Evolutionary conservation across 2,888 invertebrate genomes (phyloP), one percentile per base, ranked within the genome.

Genomic region (Eudasyphora cyanicolor): DNA sequence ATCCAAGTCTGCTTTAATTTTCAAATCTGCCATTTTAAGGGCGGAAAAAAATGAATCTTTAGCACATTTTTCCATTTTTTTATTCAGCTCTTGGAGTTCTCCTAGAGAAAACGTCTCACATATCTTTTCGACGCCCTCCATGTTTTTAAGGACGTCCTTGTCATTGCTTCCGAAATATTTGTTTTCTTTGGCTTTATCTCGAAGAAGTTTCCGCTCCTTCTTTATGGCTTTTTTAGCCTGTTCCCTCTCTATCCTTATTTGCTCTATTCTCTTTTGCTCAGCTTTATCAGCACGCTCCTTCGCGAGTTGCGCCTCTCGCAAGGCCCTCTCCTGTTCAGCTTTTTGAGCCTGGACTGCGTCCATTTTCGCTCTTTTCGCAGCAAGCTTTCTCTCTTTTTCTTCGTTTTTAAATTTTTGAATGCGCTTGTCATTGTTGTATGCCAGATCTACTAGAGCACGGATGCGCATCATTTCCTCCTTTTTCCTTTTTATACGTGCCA

Each of bases 381-480:
- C 98, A 70, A 96, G 92, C 91, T 98, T 98, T 86, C 94, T 95
- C 87, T 98, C 97, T 89, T 97, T 98, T 86, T 99, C 98, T 77
- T 98, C 97, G 87, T 97, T 97, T 89, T 97, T 98, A 92, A 98
- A 98, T 87, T 95, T 95, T 78, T 94, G 95, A 89, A 99, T 97
- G 87, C 99, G 94, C 0, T 99, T 99, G 93, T 99, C 99, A 90
- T 96, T 95, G 86, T 96, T 95, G 91, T 99, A 99, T 0, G 99
- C 98, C 91, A 97, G 94, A 90, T 99, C 99, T 70, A 99, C 98
- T 76, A 99, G 93, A 62, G 94, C 94, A 14, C 99, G 94, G 87
- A 99, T 96, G 86, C 99, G 93, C 0, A 96, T 94, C 96, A 97
- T 98, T 93, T 99, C 99, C 90, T 99, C 99, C 91, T 99, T 99